Percentiles rank a stretch among this genome's conserved stretches.
Conservation (phyloP, 2,888 invertebrate species). For the Adineta ricciae region DNA sequence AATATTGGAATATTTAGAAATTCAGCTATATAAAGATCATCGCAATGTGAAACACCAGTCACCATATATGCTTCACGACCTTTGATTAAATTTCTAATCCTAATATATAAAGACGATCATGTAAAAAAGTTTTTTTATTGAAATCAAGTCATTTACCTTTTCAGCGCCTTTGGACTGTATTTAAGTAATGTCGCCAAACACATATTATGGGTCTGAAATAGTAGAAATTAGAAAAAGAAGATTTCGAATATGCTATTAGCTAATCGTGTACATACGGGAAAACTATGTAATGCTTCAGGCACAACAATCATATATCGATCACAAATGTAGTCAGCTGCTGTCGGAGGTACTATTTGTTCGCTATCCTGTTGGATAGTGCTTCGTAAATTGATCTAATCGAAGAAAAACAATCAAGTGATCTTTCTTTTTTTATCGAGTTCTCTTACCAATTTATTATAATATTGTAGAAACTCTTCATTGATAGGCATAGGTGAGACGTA, state of each 20-base stretch:
- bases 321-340: slow-evolving; percentile 41
- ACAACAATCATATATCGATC: slow-evolving; percentile 47
- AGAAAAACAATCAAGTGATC: no score
- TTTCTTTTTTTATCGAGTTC: not conserved
- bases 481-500: slow-evolving; percentile 48
- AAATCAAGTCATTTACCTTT: slow-evolving; percentile 35
- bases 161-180: slow-evolving; percentile 47
- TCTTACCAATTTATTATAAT: slow-evolving; percentile 47
- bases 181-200: slow-evolving; percentile 47
- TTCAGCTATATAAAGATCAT: slow-evolving; percentile 47
- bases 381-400: slow-evolving; percentile 37
- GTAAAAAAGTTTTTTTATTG: not conserved
- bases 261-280: slow-evolving; percentile 42
- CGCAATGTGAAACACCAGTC: slow-evolving; percentile 45
- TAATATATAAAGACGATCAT: not conserved
- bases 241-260: no score
- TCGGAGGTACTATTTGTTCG: not conserved
- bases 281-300: slow-evolving; percentile 48
- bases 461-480: slow-evolving; percentile 48
- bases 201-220: slow-evolving; percentile 45
- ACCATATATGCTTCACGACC: slow-evolving; percentile 48
- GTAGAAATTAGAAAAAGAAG: no score
- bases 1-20: slow-evolving; percentile 45
- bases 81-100: slow-evolving; percentile 44
- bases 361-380: not conserved